Evolutionary conservation across 2,888 invertebrate genomes (phyloP).

Genomic region (Amiota mariae): DNA sequence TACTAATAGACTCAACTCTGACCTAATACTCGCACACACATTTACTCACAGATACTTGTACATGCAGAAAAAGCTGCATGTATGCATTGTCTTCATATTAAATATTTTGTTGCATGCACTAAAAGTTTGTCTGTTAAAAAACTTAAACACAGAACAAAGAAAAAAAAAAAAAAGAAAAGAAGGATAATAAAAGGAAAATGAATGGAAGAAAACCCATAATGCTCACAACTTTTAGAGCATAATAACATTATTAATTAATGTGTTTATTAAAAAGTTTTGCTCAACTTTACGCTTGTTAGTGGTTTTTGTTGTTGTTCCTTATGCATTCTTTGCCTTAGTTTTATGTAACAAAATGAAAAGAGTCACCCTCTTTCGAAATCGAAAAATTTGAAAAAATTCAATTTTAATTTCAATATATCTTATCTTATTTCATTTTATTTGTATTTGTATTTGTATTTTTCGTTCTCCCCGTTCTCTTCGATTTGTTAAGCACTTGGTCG

Average conservation of each 20-base stretch:
- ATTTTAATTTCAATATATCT: not conserved
- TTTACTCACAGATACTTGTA: not conserved
- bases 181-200: not conserved
- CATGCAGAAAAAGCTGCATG: not conserved
- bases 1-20: constrained; percentile 10
- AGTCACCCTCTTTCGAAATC: not conserved
- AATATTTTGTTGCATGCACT: constrained; percentile 23
- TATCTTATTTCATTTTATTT: not conserved
- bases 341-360: not conserved
- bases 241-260: constrained; percentile 21
- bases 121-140: not conserved
- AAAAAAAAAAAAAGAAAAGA: not conserved
- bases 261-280: constrained; percentile 16
- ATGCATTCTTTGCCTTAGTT: not conserved
- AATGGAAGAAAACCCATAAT: constrained; percentile 1
- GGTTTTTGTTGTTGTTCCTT: not conserved
- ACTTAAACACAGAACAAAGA: no score
- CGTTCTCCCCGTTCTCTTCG: not conserved
- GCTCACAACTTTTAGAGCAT: constrained; percentile 7
- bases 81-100: not conserved
- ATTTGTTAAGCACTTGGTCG: not conserved
- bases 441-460: no score
- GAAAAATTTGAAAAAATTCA: not conserved
- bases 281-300: constrained; percentile 15
- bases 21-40: not conserved